A percentile compares a stretch with the other conserved stretches of the same genome.
phyloP scores from a whole-genome alignment of 2,888 invertebrate species.

The Choreutis nemorana region DNA sequence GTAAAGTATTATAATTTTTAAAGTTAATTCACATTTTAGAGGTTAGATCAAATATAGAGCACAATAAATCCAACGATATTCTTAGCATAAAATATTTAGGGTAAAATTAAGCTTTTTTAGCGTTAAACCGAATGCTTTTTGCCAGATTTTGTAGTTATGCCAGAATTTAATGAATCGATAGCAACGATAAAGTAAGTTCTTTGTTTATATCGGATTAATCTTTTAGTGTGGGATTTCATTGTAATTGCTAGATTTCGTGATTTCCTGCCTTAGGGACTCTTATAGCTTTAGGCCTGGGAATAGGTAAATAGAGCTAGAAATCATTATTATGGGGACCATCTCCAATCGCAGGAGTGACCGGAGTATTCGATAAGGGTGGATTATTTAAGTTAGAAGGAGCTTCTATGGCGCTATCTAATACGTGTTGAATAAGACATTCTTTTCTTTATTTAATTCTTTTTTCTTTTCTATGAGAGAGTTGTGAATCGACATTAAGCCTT shows the following conservation, averaged over 20 bases:
- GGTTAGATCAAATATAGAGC: conserved; percentile 29
- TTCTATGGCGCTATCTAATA: conserved; percentile 38
- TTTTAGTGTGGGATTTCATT: conserved; percentile 31
- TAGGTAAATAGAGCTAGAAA: conserved; percentile 36
- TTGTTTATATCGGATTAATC: conserved; percentile 27
- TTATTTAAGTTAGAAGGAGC: conserved; percentile 27
- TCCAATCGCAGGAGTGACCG: conserved; percentile 44
- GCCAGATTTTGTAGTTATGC: conserved; percentile 47
- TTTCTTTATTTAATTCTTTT: background rate
- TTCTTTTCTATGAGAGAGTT: conserved; percentile 33
- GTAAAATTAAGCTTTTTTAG: conserved; percentile 53
- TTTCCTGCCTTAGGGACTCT: conserved; percentile 44
- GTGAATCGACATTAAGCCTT: conserved; percentile 38
- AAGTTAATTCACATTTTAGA: conserved; percentile 24
- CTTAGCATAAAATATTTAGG: conserved; percentile 23
- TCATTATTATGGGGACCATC: conserved; percentile 59
- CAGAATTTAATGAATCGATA: conserved; percentile 39
- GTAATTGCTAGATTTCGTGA: conserved; percentile 47
- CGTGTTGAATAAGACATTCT: conserved; percentile 6
- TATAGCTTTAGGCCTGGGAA: conserved; percentile 17
- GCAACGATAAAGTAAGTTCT: conserved; percentile 25
- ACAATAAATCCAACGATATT: conserved; percentile 46
- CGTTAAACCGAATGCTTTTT: conserved; percentile 48
- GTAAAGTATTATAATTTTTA: conserved; percentile 14
- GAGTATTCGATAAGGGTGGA: conserved; percentile 31